Evolutionary conservation across 2,113 vertebrate species (phyloP).

Genomic region (Gobiocypris rarus): DNA sequence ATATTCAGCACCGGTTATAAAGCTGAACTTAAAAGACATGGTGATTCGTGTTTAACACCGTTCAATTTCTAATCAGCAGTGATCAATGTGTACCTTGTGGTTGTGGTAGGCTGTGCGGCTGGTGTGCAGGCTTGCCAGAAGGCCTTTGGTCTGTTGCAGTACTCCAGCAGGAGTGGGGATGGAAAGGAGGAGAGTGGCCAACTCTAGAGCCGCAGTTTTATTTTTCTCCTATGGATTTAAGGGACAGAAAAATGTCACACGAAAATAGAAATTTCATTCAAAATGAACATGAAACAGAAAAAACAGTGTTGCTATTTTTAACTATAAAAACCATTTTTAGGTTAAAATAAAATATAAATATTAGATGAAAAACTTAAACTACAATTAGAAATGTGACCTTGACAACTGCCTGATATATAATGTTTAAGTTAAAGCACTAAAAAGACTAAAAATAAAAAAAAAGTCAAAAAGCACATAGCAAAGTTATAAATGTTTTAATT

Average conservation of each 20-base stretch:
- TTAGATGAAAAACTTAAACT: no score
- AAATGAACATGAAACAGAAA: constrained; percentile 10
- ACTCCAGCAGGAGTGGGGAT: constrained; percentile 94
- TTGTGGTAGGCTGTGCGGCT: constrained; percentile 97
- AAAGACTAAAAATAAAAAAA: no score
- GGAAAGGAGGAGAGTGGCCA: constrained; percentile 92
- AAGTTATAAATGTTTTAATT: no score
- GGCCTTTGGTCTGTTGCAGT: constrained; percentile 97
- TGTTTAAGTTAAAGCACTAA: no score
- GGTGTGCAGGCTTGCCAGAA: constrained; percentile 94
- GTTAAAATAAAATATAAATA: no score
- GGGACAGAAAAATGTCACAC: neutral
- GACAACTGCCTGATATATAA: no score
- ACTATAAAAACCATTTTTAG: no score
- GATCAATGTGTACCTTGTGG: constrained; percentile 85
- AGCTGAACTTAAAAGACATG: neutral
- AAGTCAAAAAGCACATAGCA: no score
- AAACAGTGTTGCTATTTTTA: neutral
- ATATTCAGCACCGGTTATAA: neutral
- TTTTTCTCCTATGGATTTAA: constrained; percentile 88
- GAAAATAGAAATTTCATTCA: neutral
- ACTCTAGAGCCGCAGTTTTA: constrained; percentile 88
- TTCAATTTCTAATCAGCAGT: neutral
- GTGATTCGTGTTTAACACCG: neutral
- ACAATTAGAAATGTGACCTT: no score